phyloP scores from a whole-genome alignment of 2,797 vertebrate species.

The Oreonectes daqikongensis region DNA sequence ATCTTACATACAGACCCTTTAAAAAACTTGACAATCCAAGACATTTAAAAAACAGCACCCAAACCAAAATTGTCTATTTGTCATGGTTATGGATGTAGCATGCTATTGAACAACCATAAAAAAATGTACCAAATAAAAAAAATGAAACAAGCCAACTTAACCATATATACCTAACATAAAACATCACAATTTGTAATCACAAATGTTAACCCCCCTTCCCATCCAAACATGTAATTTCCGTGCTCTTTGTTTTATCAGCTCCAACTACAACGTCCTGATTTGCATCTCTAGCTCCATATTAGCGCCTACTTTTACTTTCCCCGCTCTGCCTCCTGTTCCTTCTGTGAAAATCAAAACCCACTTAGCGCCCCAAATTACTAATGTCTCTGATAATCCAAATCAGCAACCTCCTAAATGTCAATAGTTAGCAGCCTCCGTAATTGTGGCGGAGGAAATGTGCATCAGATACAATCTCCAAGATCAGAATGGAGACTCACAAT shows the following conservation, averaged over 20 bases:
- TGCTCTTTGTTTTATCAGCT: slow-evolving; percentile 17
- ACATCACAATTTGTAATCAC: neutral
- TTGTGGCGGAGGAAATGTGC: slow-evolving; percentile 59
- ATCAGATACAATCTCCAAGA: slow-evolving; percentile 59
- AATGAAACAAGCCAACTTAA: neutral
- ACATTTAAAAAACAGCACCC: neutral
- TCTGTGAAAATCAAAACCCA: slow-evolving; percentile 52
- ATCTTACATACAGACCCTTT: too few relatives aligned
- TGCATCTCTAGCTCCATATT: slow-evolving; percentile 23
- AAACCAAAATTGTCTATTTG: neutral
- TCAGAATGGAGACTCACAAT: slow-evolving; percentile 52
- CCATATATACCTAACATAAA: neutral
- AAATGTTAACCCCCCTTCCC: neutral
- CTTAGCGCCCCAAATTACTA: slow-evolving; percentile 54
- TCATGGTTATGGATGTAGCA: neutral
- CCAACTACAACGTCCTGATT: slow-evolving; percentile 15
- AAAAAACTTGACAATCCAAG: too few relatives aligned
- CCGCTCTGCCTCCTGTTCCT: slow-evolving; percentile 28
- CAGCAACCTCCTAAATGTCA: slow-evolving; percentile 59
- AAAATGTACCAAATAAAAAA: neutral
- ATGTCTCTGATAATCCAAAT: slow-evolving; percentile 60
- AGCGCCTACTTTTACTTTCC: slow-evolving; percentile 35
- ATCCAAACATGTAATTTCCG: neutral
- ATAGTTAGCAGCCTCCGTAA: slow-evolving; percentile 60
- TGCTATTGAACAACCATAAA: too few relatives aligned